Percentiles rank a stretch among this genome's conserved stretches.
These are phyloP conservation scores for Oenanthe melanoleuca DNA, from an alignment of 2,113 vertebrate genomes.

Conservation along the genomic window DNA sequence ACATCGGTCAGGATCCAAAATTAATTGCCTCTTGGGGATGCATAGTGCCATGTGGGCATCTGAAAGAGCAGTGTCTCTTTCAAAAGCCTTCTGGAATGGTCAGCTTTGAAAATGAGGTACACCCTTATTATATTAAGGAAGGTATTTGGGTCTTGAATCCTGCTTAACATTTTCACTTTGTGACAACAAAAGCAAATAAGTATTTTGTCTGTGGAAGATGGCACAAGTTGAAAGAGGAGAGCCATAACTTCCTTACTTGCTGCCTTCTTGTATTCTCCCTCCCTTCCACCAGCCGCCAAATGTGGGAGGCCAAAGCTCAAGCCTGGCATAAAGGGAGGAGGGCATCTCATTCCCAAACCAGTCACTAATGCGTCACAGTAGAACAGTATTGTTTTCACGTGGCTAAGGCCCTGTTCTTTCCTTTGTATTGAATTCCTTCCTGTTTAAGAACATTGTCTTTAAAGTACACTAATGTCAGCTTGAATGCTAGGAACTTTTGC, in stretches of 20 bases:
- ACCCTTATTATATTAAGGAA: background rate
- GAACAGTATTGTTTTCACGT: background rate
- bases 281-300: background rate
- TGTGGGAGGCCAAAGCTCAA: background rate
- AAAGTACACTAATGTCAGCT: background rate
- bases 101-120: background rate
- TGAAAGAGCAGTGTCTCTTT: conserved; percentile 18
- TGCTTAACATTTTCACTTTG: background rate
- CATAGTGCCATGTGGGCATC: background rate
- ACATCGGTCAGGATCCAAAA: conserved; percentile 44
- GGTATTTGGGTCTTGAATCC: background rate
- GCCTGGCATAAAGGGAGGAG: background rate
- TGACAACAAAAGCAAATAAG: background rate
- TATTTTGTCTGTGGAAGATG: background rate
- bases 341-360: background rate
- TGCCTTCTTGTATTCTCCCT: background rate
- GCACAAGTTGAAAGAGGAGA: background rate
- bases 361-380: background rate
- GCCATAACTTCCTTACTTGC: background rate
- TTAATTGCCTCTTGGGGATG: conserved; percentile 29
- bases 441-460: conserved; percentile 17
- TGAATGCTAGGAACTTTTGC: background rate
- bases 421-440: conserved; percentile 35
- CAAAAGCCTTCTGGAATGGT: conserved; percentile 13
- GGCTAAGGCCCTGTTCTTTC: background rate